Evolutionary conservation across 2,113 vertebrate species (phyloP).

Genomic region (Mohoua ochrocephala): DNA sequence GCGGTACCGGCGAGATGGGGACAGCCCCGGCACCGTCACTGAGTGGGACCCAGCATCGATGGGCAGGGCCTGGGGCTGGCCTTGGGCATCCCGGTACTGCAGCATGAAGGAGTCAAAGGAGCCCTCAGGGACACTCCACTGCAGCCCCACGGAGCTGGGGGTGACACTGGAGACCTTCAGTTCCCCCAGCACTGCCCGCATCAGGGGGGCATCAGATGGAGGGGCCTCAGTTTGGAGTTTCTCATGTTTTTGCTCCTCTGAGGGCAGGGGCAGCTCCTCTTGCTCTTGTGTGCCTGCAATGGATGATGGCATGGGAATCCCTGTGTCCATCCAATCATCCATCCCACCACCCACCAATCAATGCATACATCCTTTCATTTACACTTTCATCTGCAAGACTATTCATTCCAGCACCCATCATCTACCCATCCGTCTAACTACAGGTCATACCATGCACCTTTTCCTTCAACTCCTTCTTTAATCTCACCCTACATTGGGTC

Average conservation of each 20-base stretch:
- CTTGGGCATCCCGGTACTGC: background rate
- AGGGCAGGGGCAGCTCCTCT: background rate
- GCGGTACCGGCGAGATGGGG: background rate
- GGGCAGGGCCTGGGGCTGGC: background rate
- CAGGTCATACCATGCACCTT: background rate
- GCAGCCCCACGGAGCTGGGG: fast-evolving
- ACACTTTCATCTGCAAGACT: no score
- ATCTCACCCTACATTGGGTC: background rate
- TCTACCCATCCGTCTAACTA: no score
- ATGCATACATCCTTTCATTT: background rate
- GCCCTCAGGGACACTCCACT: conserved; percentile 41
- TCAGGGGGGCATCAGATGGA: background rate
- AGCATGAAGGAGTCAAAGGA: conserved; percentile 59
- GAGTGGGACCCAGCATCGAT: fast-evolving
- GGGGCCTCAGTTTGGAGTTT: background rate
- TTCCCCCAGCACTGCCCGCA: background rate
- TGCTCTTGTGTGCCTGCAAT: background rate
- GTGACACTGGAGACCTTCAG: background rate
- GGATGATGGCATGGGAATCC: background rate
- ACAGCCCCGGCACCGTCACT: fast-evolving
- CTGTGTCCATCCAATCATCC: no score
- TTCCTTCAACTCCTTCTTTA: background rate
- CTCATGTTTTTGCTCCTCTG: background rate
- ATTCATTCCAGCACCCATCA: background rate
- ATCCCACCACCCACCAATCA: background rate